These are phyloP conservation scores for Hemicordylus capensis DNA, from an alignment of 2,113 vertebrate genomes.

Conservation along the genomic window DNA sequence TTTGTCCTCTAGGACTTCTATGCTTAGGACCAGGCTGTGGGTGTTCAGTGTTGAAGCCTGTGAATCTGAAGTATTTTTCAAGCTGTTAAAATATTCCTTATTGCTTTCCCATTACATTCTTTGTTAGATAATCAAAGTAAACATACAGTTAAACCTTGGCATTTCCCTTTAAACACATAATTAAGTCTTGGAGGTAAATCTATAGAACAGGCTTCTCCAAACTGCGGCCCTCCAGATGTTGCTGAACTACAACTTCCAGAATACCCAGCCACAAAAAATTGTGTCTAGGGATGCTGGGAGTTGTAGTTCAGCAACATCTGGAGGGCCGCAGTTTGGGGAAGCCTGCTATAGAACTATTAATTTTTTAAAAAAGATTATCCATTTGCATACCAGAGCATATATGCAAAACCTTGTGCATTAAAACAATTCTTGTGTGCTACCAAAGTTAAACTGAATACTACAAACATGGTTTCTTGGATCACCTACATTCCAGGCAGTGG, in stretches of 20 bases:
- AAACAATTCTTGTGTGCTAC: neutral
- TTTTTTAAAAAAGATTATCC: neutral
- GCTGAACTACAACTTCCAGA: too few relatives aligned
- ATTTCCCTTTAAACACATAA: conserved; percentile 2
- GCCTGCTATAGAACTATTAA: neutral
- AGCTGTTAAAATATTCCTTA: neutral
- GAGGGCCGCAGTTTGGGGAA: too few relatives aligned
- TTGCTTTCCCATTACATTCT: neutral
- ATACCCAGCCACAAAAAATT: too few relatives aligned
- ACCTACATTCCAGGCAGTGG: neutral
- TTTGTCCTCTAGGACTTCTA: neutral
- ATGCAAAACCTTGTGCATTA: too few relatives aligned
- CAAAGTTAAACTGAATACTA: neutral
- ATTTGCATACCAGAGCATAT: neutral
- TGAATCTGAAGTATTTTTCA: neutral
- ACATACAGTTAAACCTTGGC: neutral
- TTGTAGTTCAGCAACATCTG: too few relatives aligned
- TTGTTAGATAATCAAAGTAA: neutral
- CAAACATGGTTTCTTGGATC: neutral
- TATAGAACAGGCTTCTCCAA: too few relatives aligned
- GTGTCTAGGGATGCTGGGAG: too few relatives aligned
- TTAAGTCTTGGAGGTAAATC: neutral
- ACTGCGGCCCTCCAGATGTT: too few relatives aligned
- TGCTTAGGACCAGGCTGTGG: neutral
- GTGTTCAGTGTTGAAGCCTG: neutral